Evolutionary conservation across 2,888 invertebrate genomes (phyloP), one percentile per base, ranked within the genome.

Genomic region (Athetis lepigone): DNA sequence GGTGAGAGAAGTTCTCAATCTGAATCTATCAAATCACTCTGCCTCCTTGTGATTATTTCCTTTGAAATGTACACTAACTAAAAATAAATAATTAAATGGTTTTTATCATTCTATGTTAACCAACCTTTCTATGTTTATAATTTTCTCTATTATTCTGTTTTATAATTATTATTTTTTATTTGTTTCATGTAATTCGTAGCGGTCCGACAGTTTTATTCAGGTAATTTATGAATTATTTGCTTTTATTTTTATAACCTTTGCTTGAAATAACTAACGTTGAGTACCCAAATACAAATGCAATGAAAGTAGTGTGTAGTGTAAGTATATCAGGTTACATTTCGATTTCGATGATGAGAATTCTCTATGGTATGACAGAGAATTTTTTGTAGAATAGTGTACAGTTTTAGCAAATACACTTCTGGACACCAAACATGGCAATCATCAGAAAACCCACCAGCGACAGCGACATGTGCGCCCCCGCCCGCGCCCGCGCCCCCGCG

Each of bases 151-250:
- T 80, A 69, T 78, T 79, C 81, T 82, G 66, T 81, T 77, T 85
- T 82, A 4, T 64, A 85, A 81, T 84, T 83, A 77, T 88, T 82
- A 85, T 77, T 89, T 90, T 87, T 88, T 85, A 80, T 92, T 93
- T 94, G 94, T 94, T 94, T 92, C 94, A 94, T 94, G 94, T 94
- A 94, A 86, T 82, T 74, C 60, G 92, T 92, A 94, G 94, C 94
- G 81, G 94, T 94, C 42, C 93, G 94, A 87, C 94, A 94, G 84
- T 87, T 94, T 83, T 94, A 94, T 85, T 93, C 94, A 94, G 94
- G 94, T 94, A 94, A 93, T 70, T 79, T 46, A 49, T 72, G 4
- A 76, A 54, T 45, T 63, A 36, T 37, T 50, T 45, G 40, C 37
- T 51, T 68, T 50, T 50, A 19, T 40, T n/a, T 75, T 57, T 37